Evolutionary conservation across 2,797 vertebrate species (phyloP).

Genomic region (Mycteria americana): DNA sequence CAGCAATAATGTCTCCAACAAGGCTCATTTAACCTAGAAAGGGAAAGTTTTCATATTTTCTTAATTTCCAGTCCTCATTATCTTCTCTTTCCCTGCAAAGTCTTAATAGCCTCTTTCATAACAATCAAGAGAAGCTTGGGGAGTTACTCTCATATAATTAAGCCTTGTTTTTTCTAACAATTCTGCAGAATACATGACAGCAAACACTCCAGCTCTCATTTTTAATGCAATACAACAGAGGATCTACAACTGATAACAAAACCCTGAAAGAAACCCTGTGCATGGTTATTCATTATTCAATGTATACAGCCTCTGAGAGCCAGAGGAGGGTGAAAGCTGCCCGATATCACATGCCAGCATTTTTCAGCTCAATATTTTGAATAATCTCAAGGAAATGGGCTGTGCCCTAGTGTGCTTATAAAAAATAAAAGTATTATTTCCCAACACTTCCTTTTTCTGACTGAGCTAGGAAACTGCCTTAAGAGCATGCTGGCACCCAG

Average conservation of each 20-base stretch:
- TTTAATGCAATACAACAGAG: neutral
- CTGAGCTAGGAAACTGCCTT: neutral
- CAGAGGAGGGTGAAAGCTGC: neutral
- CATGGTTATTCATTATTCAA: fast-evolving
- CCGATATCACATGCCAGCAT: fast-evolving
- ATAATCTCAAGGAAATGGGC: neutral
- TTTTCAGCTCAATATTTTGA: neutral
- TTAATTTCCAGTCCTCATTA: neutral
- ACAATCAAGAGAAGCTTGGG: neutral
- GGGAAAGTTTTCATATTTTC: neutral
- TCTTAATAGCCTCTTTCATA: neutral
- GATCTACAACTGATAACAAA: neutral
- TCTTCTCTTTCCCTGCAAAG: neutral
- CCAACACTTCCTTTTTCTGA: neutral
- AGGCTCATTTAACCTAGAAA: neutral
- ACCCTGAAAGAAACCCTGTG: fast-evolving
- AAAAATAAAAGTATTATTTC: neutral
- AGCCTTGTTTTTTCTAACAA: neutral
- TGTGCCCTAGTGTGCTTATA: neutral
- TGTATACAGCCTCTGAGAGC: fast-evolving
- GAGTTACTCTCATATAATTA: neutral
- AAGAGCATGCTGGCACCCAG: neutral
- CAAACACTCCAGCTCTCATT: neutral
- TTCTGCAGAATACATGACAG: neutral
- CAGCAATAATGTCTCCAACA: neutral